These are phyloP conservation scores for Dendrolimus punctatus DNA, from an alignment of 1,140 invertebrate genomes.

Conservation along the genomic window DNA sequence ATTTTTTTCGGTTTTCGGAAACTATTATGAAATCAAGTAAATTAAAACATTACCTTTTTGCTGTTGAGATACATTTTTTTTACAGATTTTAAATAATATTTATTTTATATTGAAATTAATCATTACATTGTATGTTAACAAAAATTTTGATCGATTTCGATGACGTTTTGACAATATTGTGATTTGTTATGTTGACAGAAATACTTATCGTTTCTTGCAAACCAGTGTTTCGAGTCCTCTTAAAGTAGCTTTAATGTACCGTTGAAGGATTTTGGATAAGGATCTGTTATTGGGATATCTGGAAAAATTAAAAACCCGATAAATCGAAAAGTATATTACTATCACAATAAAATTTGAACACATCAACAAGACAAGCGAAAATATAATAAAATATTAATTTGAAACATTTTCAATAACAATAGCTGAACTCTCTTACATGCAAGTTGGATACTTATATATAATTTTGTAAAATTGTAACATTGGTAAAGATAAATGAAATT, in stretches of 20 bases:
- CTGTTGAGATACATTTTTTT: constrained; percentile 22
- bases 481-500: neutral
- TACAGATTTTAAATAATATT: constrained; percentile 27
- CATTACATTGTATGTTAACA: constrained; percentile 1
- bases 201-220: no score
- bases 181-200: no score
- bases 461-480: no score
- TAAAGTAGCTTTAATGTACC: no score
- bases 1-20: neutral
- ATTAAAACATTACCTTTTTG: constrained; percentile 24
- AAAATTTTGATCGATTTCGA: neutral
- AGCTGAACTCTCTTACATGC: constrained; percentile 4
- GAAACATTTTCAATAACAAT: constrained; percentile 12
- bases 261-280: no score
- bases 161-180: no score
- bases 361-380: constrained; percentile 17
- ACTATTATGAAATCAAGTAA: neutral
- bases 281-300: no score
- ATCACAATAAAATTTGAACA: constrained; percentile 22
- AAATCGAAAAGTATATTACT: constrained; percentile 4
- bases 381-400: constrained; percentile 11
- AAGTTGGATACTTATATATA: no score
- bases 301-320: no score
- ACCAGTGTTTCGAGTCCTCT: no score
- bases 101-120: neutral